Conservation (phyloP, 1,140 invertebrate genomes). For the Dufourea novaeangliae region DNA sequence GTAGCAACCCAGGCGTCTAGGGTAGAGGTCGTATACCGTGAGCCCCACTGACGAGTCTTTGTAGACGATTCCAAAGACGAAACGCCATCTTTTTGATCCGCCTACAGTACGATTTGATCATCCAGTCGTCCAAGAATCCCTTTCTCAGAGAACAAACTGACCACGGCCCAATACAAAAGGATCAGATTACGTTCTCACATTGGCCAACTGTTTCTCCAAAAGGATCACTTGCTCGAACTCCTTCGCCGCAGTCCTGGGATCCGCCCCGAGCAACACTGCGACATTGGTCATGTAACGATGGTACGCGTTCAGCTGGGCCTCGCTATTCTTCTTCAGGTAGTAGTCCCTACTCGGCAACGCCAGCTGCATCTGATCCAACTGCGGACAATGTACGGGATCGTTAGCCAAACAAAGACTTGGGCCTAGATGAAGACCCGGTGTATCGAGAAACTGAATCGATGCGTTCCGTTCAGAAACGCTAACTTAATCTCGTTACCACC, state of each 20-base stretch:
- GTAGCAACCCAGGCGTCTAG: no score
- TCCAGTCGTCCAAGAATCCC: no score
- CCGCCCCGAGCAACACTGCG: constrained; percentile 88
- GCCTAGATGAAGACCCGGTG: no score
- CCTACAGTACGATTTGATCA: no score
- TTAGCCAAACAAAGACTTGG: not conserved
- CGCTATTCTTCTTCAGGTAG: constrained; percentile 87
- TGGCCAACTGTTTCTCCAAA: constrained; percentile 90
- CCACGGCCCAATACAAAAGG: no score
- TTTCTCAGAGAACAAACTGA: no score
- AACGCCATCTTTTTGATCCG: no score
- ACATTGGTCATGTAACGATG: constrained; percentile 90
- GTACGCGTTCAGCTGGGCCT: constrained; percentile 87
- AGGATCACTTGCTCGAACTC: constrained; percentile 88
- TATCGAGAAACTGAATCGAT: not conserved
- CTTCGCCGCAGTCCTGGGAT: constrained; percentile 83
- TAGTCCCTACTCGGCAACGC: constrained; percentile 92
- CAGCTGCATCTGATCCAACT: constrained; percentile 92
- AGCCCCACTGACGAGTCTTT: no score
- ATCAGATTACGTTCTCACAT: constrained; percentile 81
- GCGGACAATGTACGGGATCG: constrained; percentile 14
- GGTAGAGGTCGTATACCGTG: no score
- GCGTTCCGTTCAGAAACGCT: not conserved
- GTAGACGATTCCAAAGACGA: no score
- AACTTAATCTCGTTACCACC: not conserved